Conservation (phyloP, 2,797 vertebrate genomes). For the Menidia menidia region DNA sequence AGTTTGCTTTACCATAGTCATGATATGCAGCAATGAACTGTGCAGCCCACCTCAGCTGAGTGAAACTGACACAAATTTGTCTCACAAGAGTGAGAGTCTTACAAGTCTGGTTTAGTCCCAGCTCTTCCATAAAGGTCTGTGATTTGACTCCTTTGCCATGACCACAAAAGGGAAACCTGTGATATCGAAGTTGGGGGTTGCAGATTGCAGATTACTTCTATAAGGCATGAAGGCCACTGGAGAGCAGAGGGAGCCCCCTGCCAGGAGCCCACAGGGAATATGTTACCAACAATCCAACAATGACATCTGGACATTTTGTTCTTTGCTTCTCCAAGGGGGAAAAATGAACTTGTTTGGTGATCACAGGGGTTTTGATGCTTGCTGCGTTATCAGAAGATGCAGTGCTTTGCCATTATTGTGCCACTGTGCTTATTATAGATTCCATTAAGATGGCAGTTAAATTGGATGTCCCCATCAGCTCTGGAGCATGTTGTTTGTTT, state of each 20-base stretch:
- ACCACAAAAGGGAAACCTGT: slow-evolving; percentile 73
- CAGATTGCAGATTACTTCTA: slow-evolving; percentile 70
- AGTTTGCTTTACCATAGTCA: slow-evolving; percentile 48
- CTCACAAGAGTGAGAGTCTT: slow-evolving; percentile 44
- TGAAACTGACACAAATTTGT: slow-evolving; percentile 48
- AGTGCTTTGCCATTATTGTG: slow-evolving; percentile 77
- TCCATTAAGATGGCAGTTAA: slow-evolving; percentile 88
- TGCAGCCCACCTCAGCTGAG: slow-evolving; percentile 47
- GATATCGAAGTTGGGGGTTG: slow-evolving; percentile 79
- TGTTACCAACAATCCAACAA: slow-evolving; percentile 61
- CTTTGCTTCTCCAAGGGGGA: slow-evolving; percentile 38
- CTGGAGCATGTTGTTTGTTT: slow-evolving; percentile 83
- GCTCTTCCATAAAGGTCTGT: slow-evolving; percentile 63
- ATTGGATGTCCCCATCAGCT: slow-evolving; percentile 85
- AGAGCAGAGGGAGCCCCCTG: slow-evolving; percentile 48
- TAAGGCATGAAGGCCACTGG: slow-evolving; percentile 39
- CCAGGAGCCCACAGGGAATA: slow-evolving; percentile 52
- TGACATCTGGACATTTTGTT: slow-evolving; percentile 74
- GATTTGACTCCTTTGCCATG: slow-evolving; percentile 65
- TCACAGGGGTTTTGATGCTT: slow-evolving; percentile 75
- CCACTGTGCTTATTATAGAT: slow-evolving; percentile 85
- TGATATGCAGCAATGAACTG: slow-evolving; percentile 46
- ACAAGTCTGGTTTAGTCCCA: slow-evolving; percentile 44
- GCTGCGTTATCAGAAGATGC: slow-evolving; percentile 77
- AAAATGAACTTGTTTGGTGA: slow-evolving; percentile 72